Percentiles rank a stretch among this genome's conserved stretches.
Evolutionary conservation across 2,113 vertebrate species (phyloP).

Genomic region (Phocoena sinus): DNA sequence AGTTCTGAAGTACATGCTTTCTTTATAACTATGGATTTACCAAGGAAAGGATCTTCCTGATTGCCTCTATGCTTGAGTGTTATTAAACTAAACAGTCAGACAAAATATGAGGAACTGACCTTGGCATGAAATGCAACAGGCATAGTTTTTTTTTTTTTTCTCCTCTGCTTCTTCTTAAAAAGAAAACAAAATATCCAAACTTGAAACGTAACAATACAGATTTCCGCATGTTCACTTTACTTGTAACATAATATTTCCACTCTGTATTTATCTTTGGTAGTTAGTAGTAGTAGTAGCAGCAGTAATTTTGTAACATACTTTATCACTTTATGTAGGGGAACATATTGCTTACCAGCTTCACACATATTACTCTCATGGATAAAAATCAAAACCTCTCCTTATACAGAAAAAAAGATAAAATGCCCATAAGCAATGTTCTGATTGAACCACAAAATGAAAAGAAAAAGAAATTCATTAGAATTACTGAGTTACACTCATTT

Average conservation of each 20-base stretch:
- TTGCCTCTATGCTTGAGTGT: background rate
- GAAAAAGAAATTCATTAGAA: background rate
- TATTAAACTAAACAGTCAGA: slow-evolving; percentile 55
- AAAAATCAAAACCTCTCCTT: background rate
- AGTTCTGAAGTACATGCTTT: background rate
- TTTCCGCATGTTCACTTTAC: background rate
- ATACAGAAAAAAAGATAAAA: background rate
- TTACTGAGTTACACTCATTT: background rate
- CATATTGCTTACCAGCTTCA: background rate
- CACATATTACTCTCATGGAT: background rate
- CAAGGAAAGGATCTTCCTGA: background rate
- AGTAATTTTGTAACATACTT: background rate
- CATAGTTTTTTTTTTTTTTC: background rate
- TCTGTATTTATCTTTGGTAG: background rate
- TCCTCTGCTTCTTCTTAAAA: background rate
- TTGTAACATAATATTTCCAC: background rate
- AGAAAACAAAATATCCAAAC: slow-evolving; percentile 52
- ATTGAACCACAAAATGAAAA: background rate
- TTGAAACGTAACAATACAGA: background rate
- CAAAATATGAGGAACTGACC: slow-evolving; percentile 32
- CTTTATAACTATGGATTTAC: background rate
- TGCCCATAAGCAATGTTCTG: background rate
- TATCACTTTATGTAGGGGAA: background rate
- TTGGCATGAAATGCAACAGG: background rate
- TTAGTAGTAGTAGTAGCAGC: background rate